Evolutionary conservation across 2,113 vertebrate species (phyloP).

Genomic region (Pholis gunnellus): DNA sequence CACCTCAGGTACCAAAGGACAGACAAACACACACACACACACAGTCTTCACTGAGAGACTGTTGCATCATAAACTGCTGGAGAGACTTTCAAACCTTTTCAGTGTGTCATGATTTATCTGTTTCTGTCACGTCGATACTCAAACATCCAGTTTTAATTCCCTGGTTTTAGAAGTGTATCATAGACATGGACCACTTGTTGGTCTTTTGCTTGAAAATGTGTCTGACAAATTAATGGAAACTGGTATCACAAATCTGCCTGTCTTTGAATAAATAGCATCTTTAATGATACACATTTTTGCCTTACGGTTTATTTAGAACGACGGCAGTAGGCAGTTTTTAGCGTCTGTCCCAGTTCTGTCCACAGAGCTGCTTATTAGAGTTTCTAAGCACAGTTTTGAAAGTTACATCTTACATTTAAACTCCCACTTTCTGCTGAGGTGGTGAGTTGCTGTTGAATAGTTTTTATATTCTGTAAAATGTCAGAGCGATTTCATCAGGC

Average conservation of each 20-base stretch:
- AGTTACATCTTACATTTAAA: conserved; percentile 28
- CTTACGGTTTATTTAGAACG: conserved; percentile 39
- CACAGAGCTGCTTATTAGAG: conserved; percentile 35
- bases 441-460: conserved; percentile 13
- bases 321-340: conserved; percentile 23
- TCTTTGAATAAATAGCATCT: conserved; percentile 17
- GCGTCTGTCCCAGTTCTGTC: conserved; percentile 62
- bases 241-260: conserved; percentile 15
- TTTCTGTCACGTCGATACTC: neutral
- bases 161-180: conserved; percentile 21
- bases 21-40: neutral
- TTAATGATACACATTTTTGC: conserved; percentile 32
- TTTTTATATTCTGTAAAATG: conserved; percentile 3
- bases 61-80: neutral
- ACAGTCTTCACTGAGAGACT: neutral
- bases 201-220: neutral
- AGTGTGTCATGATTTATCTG: neutral
- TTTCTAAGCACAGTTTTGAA: conserved; percentile 40
- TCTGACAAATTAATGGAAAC: conserved; percentile 14
- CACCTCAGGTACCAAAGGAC: conserved; percentile 88
- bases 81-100: neutral
- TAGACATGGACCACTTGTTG: neutral
- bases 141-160: neutral
- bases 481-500: neutral
- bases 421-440: conserved; percentile 25